A percentile compares a stretch with the other conserved stretches of the same genome.
phyloP scores from a whole-genome alignment of 2,113 vertebrate genomes.

The Sturnus vulgaris region DNA sequence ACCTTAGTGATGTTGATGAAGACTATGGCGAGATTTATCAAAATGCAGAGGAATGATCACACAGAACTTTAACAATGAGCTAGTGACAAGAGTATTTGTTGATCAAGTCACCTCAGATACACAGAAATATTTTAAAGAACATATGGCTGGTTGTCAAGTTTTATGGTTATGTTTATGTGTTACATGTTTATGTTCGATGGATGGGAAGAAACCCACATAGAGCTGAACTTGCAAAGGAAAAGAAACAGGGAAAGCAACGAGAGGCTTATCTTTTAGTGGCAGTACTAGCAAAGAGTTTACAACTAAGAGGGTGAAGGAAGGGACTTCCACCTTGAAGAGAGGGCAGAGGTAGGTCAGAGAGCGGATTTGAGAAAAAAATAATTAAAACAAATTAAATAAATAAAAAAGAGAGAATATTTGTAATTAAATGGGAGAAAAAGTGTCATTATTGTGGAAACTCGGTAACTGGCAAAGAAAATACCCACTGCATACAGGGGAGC shows the following conservation, averaged over 20 bases:
- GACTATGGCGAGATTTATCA: not conserved
- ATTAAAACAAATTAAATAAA: not conserved
- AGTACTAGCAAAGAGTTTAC: not conserved
- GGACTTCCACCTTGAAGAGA: not conserved
- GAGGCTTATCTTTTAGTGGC: not conserved
- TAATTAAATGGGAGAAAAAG: not conserved
- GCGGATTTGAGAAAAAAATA: not conserved
- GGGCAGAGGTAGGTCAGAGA: not conserved
- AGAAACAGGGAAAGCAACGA: not conserved
- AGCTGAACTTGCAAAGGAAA: not conserved
- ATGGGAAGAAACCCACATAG: not conserved
- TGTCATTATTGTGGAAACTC: not conserved
- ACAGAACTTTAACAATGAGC: not conserved
- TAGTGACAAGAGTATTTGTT: not conserved
- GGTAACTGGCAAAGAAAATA: not conserved
- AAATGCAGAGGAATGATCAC: not conserved
- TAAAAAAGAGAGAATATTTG: not conserved
- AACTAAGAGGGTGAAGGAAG: not conserved
- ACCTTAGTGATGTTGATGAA: not conserved
- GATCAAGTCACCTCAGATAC: not conserved
- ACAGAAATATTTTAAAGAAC: not conserved
- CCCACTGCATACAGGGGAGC: rapidly evolving
- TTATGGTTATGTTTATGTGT: not conserved
- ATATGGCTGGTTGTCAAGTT: not conserved
- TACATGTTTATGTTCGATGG: not conserved